These are phyloP conservation scores for Geopemphigus sp. DNA, from an alignment of 1,140 invertebrate species.

Conservation along the genomic window DNA sequence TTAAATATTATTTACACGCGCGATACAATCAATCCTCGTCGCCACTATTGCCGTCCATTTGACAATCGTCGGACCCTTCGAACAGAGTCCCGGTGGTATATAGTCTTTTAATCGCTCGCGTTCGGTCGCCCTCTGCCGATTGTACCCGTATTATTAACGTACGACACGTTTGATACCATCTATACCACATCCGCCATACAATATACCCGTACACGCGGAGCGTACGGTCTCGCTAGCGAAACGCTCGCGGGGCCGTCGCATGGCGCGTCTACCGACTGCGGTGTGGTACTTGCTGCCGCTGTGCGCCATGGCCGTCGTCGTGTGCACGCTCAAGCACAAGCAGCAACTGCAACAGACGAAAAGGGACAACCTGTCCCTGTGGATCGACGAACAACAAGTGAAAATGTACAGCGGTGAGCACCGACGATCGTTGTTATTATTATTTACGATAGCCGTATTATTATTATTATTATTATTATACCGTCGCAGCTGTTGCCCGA, in stretches of 20 bases:
- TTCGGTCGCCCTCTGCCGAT: too few species aligned
- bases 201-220: background rate
- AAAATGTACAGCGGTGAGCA: constrained; percentile 81
- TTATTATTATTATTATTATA: background rate
- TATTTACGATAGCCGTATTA: too few species aligned
- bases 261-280: constrained; percentile 19
- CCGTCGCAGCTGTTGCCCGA: too few species aligned
- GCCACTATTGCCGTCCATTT: too few species aligned
- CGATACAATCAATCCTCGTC: too few species aligned
- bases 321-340: constrained; percentile 22
- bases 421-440: background rate
- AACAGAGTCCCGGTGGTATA: too few species aligned
- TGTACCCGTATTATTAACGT: too few species aligned
- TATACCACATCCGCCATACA: too few species aligned
- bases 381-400: constrained; percentile 85
- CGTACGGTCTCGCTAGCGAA: background rate
- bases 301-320: constrained; percentile 23
- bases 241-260: background rate
- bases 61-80: too few species aligned
- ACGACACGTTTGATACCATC: too few species aligned
- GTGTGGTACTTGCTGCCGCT: constrained; percentile 29
- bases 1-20: background rate
- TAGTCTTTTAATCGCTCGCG: too few species aligned
- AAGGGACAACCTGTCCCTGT: constrained; percentile 71
- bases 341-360: constrained; percentile 49